Conservation (phyloP, 92 coral and sea anemone species). For the Porites divaricata region DNA sequence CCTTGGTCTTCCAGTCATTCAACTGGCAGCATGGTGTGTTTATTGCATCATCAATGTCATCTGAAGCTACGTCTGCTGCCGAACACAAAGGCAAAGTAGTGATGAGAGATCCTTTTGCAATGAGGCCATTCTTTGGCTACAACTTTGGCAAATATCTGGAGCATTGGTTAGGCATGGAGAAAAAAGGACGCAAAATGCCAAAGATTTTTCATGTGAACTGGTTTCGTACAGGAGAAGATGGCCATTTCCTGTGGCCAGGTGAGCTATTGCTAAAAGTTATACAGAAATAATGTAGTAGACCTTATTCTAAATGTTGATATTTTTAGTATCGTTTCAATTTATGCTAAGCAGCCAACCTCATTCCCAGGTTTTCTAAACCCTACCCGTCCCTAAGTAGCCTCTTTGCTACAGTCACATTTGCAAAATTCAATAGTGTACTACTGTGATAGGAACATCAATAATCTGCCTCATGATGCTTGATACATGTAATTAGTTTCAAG, state of each 20-base stretch:
- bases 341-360: too few species aligned
- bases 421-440: too few species aligned
- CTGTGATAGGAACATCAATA: too few species aligned
- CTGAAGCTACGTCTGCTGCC: slow-evolving; percentile 97
- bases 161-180: slow-evolving; percentile 92
- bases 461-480: too few species aligned
- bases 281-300: neutral
- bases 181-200: slow-evolving; percentile 72
- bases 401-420: too few species aligned
- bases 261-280: slow-evolving; percentile 6
- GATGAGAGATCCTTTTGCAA: slow-evolving; percentile 98
- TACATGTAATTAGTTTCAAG: too few species aligned
- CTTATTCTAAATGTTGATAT: too few species aligned
- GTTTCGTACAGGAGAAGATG: slow-evolving; percentile 85
- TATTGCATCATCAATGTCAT: slow-evolving; percentile 91
- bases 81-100: slow-evolving; percentile 86
- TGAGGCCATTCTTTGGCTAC: slow-evolving; percentile 99
- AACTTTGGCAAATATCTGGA: slow-evolving; percentile 89
- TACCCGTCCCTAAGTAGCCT: too few species aligned
- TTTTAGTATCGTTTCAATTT: too few species aligned
- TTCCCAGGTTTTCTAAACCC: too few species aligned
- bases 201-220: slow-evolving; percentile 96
- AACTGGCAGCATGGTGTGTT: slow-evolving; percentile 98
- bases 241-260: slow-evolving; percentile 97
- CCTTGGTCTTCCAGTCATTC: slow-evolving; percentile 88